phyloP scores from a whole-genome alignment of 92 coral and sea anemone species.

The Palythoa grandiflora region DNA sequence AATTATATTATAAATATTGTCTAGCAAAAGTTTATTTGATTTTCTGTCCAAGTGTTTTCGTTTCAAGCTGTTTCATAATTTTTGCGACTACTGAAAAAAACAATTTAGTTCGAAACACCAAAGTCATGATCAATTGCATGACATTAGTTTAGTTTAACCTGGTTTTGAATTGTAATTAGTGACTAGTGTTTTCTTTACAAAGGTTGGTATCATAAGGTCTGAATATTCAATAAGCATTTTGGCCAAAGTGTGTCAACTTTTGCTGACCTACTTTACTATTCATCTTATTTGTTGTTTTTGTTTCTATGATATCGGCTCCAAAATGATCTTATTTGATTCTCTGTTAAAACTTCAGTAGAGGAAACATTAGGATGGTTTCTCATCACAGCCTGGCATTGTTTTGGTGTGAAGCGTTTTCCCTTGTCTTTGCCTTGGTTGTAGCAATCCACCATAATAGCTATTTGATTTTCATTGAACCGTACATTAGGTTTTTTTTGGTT shows the following conservation, averaged over 20 bases:
- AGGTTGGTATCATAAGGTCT: background rate
- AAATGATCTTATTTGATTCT: conserved; percentile 12
- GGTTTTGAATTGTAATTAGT: no score
- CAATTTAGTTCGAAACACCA: no score
- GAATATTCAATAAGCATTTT: background rate
- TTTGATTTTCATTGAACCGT: conserved; percentile 19
- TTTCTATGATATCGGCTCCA: conserved; percentile 18
- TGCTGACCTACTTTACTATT: background rate
- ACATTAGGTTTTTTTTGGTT: conserved; percentile 28
- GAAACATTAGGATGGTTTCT: background rate
- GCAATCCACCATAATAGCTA: conserved; percentile 17
- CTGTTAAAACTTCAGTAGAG: background rate
- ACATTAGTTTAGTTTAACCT: no score
- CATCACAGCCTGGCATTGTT: conserved; percentile 11
- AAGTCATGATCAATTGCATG: no score
- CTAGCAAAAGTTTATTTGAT: no score
- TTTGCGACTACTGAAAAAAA: no score
- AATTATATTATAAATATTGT: no score
- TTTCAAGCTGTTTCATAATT: no score
- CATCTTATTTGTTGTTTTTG: conserved; percentile 6
- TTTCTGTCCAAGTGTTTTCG: no score
- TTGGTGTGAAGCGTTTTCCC: conserved; percentile 22
- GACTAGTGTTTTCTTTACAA: no score
- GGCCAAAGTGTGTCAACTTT: background rate
- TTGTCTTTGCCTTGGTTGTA: conserved; percentile 32